These are phyloP conservation scores for Pteropus rufus DNA, from an alignment of 2,797 vertebrate species.

Conservation along the genomic window DNA sequence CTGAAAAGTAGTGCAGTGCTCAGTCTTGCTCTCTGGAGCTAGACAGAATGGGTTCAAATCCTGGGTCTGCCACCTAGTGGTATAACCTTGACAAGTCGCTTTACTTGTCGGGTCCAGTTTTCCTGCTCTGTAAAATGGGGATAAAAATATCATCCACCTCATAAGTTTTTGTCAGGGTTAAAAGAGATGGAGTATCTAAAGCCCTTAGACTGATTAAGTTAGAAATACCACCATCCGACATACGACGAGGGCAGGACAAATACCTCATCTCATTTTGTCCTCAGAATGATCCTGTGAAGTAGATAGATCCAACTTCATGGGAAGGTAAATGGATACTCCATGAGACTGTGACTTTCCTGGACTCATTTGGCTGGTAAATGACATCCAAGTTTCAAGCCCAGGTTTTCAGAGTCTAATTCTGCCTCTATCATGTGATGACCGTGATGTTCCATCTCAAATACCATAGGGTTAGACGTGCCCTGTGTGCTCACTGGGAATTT, in stretches of 20 bases:
- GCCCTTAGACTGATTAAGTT: not conserved
- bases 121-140: constrained; percentile 44
- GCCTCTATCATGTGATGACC: not conserved
- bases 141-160: not conserved
- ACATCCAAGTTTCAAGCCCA: not conserved
- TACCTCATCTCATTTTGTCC: not conserved
- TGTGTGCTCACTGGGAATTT: not conserved
- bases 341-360: not conserved
- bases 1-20: not conserved
- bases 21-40: not conserved
- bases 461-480: not conserved
- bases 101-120: not conserved
- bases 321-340: not conserved
- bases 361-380: not conserved
- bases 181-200: not conserved
- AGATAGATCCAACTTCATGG: not conserved
- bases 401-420: not conserved
- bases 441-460: not conserved
- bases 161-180: not conserved
- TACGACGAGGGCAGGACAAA: not conserved
- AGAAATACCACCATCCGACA: not conserved
- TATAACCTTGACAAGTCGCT: constrained; percentile 15
- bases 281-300: not conserved
- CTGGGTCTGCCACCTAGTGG: constrained; percentile 68
- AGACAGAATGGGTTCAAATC: not conserved